Evolutionary conservation across 2,113 vertebrate species (phyloP), one percentile per base, ranked within the genome.

Genomic region (Camelus dromedarius): DNA sequence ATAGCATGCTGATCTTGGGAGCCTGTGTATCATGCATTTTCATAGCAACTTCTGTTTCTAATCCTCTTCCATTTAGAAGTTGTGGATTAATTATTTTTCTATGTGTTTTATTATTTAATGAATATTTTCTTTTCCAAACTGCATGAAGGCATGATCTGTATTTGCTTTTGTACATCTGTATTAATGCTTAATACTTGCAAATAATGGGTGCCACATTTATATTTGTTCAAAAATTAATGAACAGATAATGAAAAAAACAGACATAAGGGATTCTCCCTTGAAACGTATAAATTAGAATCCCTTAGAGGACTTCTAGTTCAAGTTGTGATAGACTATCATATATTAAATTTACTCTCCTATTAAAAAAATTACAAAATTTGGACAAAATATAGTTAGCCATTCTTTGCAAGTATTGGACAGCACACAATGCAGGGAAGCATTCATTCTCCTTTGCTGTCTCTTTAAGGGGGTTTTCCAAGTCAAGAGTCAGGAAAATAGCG

Each of bases 211-310:
- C 19, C 16, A 30, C 30, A 22, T 50, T 95, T 70, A 15, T 54
- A 70, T 88, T 91, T 89, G 24, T 60, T 82, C 66, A 72, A 91
- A 94, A 80, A 69, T 70, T 80, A 62, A 69, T 82, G 30, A 89
- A 70, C 35, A 87, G 50, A 79, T 42, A 90, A 60, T 64, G 16
- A 35, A n/a, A 32, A 32, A 56, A 82, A 46, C 14, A 58, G 4
- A 30, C 14, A 88, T 38, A 75, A 38, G 84, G 48, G 2, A 62
- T 67, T 85, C 48, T 80, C 19, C 58, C 54, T 93, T 93, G 1
- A 5, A 95, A 85, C 7, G 52, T 72, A 85, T 15, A 91, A 80
- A 89, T 58, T 89, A 54, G 48, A 28, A 46, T 66, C 3, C 16
- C 19, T 82, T 38, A 62, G 42, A 76, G 66, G 70, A 73, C 3